Percentiles rank a stretch among this genome's conserved stretches.
phyloP scores from a whole-genome alignment of 2,888 invertebrate species.

The Nebria salina region DNA sequence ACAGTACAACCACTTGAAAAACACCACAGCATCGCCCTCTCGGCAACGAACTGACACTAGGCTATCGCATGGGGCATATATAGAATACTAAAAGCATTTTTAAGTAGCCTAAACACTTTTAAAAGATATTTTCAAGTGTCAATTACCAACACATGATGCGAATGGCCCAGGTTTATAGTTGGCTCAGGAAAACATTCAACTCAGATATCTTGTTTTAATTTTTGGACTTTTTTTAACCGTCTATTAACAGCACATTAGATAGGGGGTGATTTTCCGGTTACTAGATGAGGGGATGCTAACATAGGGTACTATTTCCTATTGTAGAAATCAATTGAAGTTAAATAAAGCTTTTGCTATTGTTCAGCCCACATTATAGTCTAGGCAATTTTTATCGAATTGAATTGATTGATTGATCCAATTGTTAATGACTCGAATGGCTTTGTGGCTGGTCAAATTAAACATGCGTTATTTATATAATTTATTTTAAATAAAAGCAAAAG shows the following conservation, averaged over 20 bases:
- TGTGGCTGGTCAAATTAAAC: neutral
- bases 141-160: conserved; percentile 39
- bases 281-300: neutral
- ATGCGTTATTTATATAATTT: too few relatives aligned
- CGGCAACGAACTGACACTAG: neutral
- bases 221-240: conserved; percentile 5
- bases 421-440: neutral
- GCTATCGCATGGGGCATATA: neutral
- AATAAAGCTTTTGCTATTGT: neutral
- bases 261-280: conserved; percentile 4
- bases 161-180: conserved; percentile 14
- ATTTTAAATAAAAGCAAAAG: too few relatives aligned
- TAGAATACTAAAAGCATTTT: conserved; percentile 59
- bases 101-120: conserved; percentile 61
- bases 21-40: neutral
- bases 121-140: conserved; percentile 57
- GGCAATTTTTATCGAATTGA: neutral
- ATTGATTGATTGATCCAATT: conserved; percentile 1
- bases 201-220: conserved; percentile 31
- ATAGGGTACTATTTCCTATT: neutral
- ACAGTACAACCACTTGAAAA: conserved; percentile 12
- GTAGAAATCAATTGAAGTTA: neutral
- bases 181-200: conserved; percentile 18
- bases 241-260: neutral
- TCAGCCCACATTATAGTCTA: neutral